Conservation (phyloP, 2,888 invertebrate species). For the Dynastes maya region DNA sequence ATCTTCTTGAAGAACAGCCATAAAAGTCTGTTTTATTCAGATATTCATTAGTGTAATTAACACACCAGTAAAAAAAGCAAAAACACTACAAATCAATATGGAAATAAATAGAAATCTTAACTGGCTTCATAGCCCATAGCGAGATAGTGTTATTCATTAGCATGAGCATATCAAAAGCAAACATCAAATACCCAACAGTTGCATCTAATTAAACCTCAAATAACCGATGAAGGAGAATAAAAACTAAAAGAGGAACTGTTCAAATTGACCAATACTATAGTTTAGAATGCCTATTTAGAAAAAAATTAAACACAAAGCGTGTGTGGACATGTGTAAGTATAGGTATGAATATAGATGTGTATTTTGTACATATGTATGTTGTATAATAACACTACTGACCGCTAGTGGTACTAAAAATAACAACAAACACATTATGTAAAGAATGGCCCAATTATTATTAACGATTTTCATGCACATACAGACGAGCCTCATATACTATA, state of each 20-base stretch:
- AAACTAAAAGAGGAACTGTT: constrained; percentile 16
- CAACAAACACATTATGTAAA: constrained; percentile 52
- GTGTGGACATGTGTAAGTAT: background rate
- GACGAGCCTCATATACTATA: constrained; percentile 28
- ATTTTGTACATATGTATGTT: background rate
- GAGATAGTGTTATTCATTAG: constrained; percentile 43
- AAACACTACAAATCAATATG: constrained; percentile 46
- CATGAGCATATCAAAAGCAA: constrained; percentile 42
- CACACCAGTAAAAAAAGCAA: constrained; percentile 26
- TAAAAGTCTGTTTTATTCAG: constrained; percentile 34
- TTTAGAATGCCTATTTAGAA: constrained; percentile 4
- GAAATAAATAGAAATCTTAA: constrained; percentile 42
- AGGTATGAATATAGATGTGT: constrained; percentile 2
- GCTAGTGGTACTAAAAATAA: constrained; percentile 46
- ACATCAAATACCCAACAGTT: constrained; percentile 28
- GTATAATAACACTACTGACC: constrained; percentile 15
- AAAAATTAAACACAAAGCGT: background rate
- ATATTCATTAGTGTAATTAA: constrained; percentile 39
- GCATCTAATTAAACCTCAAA: constrained; percentile 34
- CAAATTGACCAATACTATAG: background rate
- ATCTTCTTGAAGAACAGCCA: constrained; percentile 16
- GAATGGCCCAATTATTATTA: constrained; percentile 51
- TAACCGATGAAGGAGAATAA: constrained; percentile 15
- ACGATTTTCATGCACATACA: constrained; percentile 41
- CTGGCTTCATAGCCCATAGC: constrained; percentile 33